Base-by-base conservation (phyloP, 2,888 invertebrate genomes). In the Hydroisotoma schaefferi region DNA sequence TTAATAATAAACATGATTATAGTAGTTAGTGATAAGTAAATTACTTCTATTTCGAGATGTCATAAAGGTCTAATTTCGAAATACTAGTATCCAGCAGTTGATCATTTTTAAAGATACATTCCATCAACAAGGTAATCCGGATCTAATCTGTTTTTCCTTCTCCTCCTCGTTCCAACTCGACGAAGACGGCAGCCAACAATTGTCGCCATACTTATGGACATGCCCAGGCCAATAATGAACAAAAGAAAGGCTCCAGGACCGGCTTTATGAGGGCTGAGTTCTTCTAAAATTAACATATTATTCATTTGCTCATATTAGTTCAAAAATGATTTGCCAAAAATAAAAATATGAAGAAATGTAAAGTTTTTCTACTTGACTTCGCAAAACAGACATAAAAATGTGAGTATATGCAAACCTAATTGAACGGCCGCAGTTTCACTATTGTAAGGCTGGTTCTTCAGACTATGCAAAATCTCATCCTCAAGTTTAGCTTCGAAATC, bases 91-190 rank as follows among this genome's bases (percentile, higher is more conserved):
- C n/a, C n/a, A n/a, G n/a, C n/a, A n/a, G n/a, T n/a, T n/a, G n/a
- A n/a, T n/a, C n/a, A 28, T 15, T 48, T 22, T 18, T 15, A 93
- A 76, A 95, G 85, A 80, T 95, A 97, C 94, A 97, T 95, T 75
- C 95, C 95, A 80, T 97, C 95, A 73, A 97, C 94, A 74, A 97
- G 82, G 79, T 94, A 95, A 81, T 95, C 95, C 0, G 94, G 93
- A 79, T 95, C 95, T 63, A 89, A 82, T 57, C 88, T 81, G 56
- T 72, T 72, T 55, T 72, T 72, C 12, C 70, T 68, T 70, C 89
- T 82, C 57, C 82, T 78, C 43, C 69, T 55, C 25, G 51, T 47
- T 58, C 77, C 75, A 20, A 92, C 87, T 60, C 87, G 87, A 71
- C 90, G 82, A 76, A 92, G 81, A 55, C 94, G 83, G 76, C 92